phyloP scores from a whole-genome alignment of 2,113 vertebrate genomes.

The Pao palembangensis region DNA sequence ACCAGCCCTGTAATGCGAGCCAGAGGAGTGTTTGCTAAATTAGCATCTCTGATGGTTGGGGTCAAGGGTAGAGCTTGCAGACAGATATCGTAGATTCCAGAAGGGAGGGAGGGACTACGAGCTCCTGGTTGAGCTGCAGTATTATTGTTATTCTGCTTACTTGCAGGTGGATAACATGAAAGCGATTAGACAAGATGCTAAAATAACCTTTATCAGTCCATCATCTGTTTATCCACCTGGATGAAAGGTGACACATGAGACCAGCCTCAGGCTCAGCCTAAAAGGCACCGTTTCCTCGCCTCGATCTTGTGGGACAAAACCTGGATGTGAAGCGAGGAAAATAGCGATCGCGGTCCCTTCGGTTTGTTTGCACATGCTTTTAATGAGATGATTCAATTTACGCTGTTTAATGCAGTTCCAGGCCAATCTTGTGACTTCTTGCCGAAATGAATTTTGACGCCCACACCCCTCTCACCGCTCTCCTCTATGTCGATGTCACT shows the following conservation, averaged over 20 bases:
- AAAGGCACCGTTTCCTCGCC: background rate
- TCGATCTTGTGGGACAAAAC: background rate
- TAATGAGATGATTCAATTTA: conserved; percentile 22
- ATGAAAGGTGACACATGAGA: background rate
- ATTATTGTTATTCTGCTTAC: no score
- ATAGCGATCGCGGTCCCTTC: background rate
- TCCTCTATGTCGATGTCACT: conserved; percentile 6
- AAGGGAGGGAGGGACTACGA: no score
- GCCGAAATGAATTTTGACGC: conserved; percentile 10
- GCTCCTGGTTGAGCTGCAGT: no score
- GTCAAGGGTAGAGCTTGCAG: no score
- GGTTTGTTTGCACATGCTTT: conserved; percentile 3
- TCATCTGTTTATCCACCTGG: no score
- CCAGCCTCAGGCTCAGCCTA: background rate
- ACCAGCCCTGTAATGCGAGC: no score
- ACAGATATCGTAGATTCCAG: no score
- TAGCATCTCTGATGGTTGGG: no score
- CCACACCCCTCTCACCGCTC: background rate
- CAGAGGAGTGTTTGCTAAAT: no score
- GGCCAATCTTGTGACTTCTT: conserved; percentile 4
- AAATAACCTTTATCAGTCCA: no score
- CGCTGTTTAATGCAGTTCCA: conserved; percentile 22
- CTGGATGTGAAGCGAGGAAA: background rate
- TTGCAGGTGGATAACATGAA: no score
- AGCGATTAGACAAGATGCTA: no score